phyloP scores from a whole-genome alignment of 2,797 vertebrate species.

The Florisuga fusca region DNA sequence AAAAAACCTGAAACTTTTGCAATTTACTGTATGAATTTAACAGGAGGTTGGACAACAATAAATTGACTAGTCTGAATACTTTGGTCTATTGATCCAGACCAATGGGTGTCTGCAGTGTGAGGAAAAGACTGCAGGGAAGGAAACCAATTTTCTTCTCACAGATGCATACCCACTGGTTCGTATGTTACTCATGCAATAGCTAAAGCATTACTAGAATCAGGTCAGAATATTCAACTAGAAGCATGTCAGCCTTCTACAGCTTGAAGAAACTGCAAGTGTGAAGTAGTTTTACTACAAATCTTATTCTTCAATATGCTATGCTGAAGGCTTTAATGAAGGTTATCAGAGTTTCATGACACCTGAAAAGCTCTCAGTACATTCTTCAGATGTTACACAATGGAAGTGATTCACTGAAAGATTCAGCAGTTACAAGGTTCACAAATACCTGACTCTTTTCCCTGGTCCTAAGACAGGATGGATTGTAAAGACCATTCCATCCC shows the following conservation, averaged over 20 bases:
- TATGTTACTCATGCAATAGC: background rate
- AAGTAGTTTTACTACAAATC: background rate
- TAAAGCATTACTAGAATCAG: background rate
- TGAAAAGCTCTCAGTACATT: background rate
- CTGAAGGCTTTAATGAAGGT: background rate
- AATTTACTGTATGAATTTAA: background rate
- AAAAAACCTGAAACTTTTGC: background rate
- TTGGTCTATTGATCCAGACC: background rate
- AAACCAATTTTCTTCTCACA: constrained; percentile 1
- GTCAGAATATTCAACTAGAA: background rate
- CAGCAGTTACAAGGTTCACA: background rate
- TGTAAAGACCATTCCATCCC: background rate
- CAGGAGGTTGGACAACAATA: background rate
- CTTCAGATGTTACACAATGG: background rate
- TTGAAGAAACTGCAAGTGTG: background rate
- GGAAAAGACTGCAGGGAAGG: background rate
- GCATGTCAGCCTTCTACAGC: background rate
- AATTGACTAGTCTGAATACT: background rate
- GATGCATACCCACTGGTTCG: background rate
- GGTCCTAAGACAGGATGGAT: background rate
- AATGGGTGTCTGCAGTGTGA: background rate
- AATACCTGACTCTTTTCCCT: background rate
- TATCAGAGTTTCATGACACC: background rate
- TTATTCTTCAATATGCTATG: background rate
- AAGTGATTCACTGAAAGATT: background rate